A percentile compares a stretch with the other conserved stretches of the same genome.
Conservation (phyloP, 2,888 invertebrate species). For the Dendrolimus houi region DNA sequence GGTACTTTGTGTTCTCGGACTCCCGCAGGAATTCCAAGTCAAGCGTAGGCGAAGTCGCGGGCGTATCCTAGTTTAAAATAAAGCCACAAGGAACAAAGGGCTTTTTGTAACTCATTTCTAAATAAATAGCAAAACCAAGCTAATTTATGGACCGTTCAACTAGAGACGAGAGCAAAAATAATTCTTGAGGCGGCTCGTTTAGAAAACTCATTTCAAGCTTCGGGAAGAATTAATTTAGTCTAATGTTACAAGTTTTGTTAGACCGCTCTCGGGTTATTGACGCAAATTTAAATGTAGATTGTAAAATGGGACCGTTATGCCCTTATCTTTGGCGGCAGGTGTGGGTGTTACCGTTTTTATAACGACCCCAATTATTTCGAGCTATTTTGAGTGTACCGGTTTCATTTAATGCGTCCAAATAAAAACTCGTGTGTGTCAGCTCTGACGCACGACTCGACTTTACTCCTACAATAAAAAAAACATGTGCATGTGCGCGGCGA, state of each 20-base stretch:
- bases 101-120: too few species aligned
- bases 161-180: conserved; percentile 16
- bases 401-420: too few species aligned
- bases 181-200: conserved; percentile 25
- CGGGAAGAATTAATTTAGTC: conserved; percentile 33
- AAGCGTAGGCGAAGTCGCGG: too few species aligned
- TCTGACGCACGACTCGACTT: too few species aligned
- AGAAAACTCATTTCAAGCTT: conserved; percentile 30
- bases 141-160: conserved; percentile 6
- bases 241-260: conserved; percentile 26
- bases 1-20: too few species aligned
- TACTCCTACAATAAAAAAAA: too few species aligned
- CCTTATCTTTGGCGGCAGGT: background rate
- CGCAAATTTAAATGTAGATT: background rate
- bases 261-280: conserved; percentile 8
- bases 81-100: too few species aligned
- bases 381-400: too few species aligned
- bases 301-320: background rate
- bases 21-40: too few species aligned
- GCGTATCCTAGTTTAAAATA: too few species aligned
- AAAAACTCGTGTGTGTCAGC: too few species aligned
- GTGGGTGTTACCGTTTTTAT: background rate
- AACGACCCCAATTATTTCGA: background rate
- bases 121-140: background rate
- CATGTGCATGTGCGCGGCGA: too few species aligned